Percentiles rank a stretch among this genome's conserved stretches.
phyloP scores from a whole-genome alignment of 1,140 invertebrate genomes.

The Cyclina sinensis region DNA sequence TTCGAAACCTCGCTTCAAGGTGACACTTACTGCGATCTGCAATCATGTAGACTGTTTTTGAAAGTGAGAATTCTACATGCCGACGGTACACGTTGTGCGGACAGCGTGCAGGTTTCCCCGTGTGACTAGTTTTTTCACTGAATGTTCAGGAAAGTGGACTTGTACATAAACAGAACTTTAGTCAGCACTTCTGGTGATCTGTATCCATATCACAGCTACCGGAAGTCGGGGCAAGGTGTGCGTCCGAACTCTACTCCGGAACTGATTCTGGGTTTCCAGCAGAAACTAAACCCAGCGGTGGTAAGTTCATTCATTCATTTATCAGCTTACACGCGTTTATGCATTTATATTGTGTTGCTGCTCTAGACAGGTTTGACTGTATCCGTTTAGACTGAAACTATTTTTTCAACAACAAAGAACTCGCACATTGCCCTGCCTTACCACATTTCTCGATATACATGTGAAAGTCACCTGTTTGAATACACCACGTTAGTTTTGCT shows the following conservation, averaged over 20 bases:
- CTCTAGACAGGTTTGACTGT: too few relatives aligned
- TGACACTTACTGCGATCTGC: neutral
- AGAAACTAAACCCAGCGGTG: neutral
- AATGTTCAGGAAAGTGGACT: slow-evolving; percentile 1
- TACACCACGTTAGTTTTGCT: too few relatives aligned
- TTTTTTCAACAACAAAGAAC: too few relatives aligned
- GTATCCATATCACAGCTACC: neutral
- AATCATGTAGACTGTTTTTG: neutral
- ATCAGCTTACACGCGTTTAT: too few relatives aligned
- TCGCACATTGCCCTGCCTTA: too few relatives aligned
- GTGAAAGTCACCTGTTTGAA: too few relatives aligned
- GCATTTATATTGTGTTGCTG: too few relatives aligned
- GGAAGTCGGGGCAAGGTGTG: neutral
- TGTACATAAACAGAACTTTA: neutral
- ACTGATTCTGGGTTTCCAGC: neutral
- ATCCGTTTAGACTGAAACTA: too few relatives aligned
- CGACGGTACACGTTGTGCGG: neutral
- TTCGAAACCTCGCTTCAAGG: neutral
- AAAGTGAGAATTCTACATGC: neutral
- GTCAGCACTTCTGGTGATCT: neutral
- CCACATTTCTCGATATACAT: too few relatives aligned
- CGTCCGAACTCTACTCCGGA: neutral
- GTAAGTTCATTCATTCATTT: neutral
- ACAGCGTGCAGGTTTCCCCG: neutral
- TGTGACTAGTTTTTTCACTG: neutral